Base-by-base conservation (phyloP, 2,797 vertebrate species). In the Nyctalus aviator region DNA sequence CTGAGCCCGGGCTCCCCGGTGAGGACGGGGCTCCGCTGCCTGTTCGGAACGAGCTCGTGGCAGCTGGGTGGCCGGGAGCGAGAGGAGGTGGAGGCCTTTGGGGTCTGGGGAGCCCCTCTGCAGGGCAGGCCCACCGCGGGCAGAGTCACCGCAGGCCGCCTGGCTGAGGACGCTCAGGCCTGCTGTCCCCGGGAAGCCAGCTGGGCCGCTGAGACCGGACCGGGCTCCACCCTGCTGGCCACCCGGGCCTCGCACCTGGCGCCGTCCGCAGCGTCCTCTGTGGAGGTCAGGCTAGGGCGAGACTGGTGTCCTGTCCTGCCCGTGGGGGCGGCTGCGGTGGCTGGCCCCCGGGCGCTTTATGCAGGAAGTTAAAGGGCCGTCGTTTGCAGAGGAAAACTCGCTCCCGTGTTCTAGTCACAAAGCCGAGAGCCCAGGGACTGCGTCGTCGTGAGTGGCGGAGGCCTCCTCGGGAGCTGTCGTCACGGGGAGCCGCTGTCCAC, bases 181-280 rank as follows among this genome's bases (percentile, higher is more conserved):
- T 20, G 30, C 35, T 44, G 44, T 11, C 44, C 44, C 44, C 8
- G 11, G 44, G 44, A 44, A 44, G 44, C 44, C 44, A 9, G 44
- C 44, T 37, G 57, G 48, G 72, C 72, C 14, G 57, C 76, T 3
- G 17, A 50, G 32, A 10, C 85, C 8, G 75, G 48, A n/a, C 8
- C 44, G n/a, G 44, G 44, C 2, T 44, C 76, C 35, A 5, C 75
- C 23, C 50, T 2, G 2, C 13, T 15, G 50, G 21, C 50, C 50
- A 17, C 15, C 35, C 20, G 15, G 46, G n/a, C 27, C 41, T 21
- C 3, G 0, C 0, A 8, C 32, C 41, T 1, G 0, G 0, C 2
- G 3, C 3, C 0, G 37, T 32, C 48, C 30, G 25, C 2, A 0
- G 4, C 18, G 1, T 18, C 25, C 4, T 64, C 12, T 27, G 44